Conservation (phyloP, 2,113 vertebrate genomes). For the Carassius carassius region DNA sequence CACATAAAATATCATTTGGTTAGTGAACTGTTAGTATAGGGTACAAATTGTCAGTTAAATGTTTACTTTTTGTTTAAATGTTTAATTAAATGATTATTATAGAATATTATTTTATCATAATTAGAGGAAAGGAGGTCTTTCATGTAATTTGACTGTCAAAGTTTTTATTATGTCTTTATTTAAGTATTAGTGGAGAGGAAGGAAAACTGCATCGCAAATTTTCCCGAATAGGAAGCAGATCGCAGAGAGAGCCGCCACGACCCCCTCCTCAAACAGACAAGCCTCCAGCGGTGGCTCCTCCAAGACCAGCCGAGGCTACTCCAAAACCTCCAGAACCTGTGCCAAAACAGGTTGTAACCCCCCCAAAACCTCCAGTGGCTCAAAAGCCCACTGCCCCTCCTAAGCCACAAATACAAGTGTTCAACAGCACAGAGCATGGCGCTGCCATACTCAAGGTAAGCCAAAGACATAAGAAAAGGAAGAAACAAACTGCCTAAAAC, state of each 20-base stretch:
- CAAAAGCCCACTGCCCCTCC: constrained; percentile 70
- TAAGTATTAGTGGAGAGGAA: constrained; percentile 70
- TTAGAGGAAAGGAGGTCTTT: neutral
- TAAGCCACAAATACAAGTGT: constrained; percentile 68
- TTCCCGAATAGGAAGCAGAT: constrained; percentile 69
- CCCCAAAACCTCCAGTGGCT: constrained; percentile 59
- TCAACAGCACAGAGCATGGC: constrained; percentile 72
- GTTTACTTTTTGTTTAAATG: too few relatives aligned
- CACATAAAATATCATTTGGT: neutral
- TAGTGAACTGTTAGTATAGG: neutral
- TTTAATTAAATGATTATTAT: too few relatives aligned
- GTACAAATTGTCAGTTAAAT: neutral
- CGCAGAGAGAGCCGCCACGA: constrained; percentile 67
- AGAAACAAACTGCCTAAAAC: neutral
- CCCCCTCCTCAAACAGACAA: constrained; percentile 52
- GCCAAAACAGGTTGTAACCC: constrained; percentile 44
- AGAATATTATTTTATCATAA: neutral
- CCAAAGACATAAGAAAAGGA: neutral
- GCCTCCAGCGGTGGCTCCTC: constrained; percentile 32
- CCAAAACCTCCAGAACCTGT: constrained; percentile 44
- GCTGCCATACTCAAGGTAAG: constrained; percentile 70
- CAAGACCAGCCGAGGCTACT: constrained; percentile 47
- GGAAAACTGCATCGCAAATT: constrained; percentile 70
- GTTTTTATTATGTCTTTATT: constrained; percentile 5
- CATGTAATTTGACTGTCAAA: neutral